Conservation (phyloP, 2,797 vertebrate species). For the Anolis apletophallus region DNA sequence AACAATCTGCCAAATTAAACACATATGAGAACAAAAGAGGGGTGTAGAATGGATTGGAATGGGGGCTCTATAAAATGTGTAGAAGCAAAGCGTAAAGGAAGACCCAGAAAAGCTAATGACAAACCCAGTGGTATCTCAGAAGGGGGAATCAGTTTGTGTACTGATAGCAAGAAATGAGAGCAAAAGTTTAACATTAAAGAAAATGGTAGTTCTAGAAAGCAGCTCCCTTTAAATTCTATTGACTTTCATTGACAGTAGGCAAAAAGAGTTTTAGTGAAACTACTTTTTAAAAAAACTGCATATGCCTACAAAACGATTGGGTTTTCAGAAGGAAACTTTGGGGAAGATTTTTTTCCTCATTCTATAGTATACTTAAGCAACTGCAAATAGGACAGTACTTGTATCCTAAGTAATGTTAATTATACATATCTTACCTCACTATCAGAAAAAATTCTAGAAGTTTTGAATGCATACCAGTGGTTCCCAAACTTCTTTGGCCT, state of each 20-base stretch:
- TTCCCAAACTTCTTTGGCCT: no score
- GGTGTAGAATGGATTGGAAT: not conserved
- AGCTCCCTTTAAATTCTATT: not conserved
- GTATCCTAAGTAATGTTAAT: not conserved
- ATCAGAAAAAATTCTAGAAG: not conserved
- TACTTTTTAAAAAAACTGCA: not conserved
- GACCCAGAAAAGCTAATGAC: not conserved
- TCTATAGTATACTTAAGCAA: not conserved
- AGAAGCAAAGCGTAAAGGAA: not conserved
- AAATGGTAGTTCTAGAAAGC: not conserved
- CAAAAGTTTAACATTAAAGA: not conserved
- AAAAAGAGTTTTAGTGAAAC: not conserved
- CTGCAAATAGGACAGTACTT: not conserved
- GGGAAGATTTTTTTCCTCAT: not conserved
- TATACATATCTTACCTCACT: not conserved
- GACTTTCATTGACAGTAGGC: not conserved
- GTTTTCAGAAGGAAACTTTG: not conserved
- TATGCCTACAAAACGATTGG: not conserved
- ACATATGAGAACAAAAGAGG: not conserved
- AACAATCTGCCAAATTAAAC: not conserved
- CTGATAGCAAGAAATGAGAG: not conserved
- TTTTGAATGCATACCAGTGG: constrained; percentile 1
- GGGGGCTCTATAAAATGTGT: not conserved
- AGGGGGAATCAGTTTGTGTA: no score
- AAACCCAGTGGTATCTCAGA: not conserved